Evolutionary conservation across 1,140 invertebrate species (phyloP), one percentile per base, ranked within the genome.

Genomic region (Philotrypesis tridentata): DNA sequence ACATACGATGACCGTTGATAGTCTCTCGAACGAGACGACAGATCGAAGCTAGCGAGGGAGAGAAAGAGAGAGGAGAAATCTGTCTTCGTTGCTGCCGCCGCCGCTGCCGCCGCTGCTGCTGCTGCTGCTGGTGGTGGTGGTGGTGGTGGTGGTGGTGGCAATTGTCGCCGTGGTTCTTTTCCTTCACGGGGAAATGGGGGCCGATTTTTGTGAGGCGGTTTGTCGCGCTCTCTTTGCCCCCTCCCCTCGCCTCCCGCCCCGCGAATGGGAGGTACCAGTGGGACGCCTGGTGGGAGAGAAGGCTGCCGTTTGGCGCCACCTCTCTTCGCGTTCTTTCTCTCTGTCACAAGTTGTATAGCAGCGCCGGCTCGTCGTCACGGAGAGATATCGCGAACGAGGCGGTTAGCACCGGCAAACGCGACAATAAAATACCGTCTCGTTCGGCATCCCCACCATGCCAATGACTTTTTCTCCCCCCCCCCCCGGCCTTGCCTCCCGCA

Each of bases 181-280:
- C 86, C 86, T 88, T 86, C 84, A 78, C 75, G 65, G 17, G 84
- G 87, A 87, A 88, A 89, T 89, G 87, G 88, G 89, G 92, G 90
- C 89, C 88, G 91, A 93, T 93, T 93, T 93, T 93, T 93, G 92
- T 92, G 90, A 91, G 90, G 88, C 88, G 89, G 80, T 77, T 82
- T 77, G 71, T 74, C 33, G 71, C 29, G 48, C 65, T 48, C 68
- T 11, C 40, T n/a, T n/a, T 77, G 14, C 63, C 43, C 71, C 67
- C 55, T 55, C 71, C 74, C 75, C 48, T 80, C 40, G 72, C 75
- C 67, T 23, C 72, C 72, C 40, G 82, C 75, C 33, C n/a, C 43
- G 31, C 33, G 14, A 78, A 60, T 65, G 80, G 72, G 83, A 70
- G 78, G 79, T 23, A 75, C 84, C 37, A 55, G n/a, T 43, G 75